A percentile compares a stretch with the other conserved stretches of the same genome.
Conservation (phyloP, 2,888 invertebrate genomes). For the Lithosia quadra region DNA sequence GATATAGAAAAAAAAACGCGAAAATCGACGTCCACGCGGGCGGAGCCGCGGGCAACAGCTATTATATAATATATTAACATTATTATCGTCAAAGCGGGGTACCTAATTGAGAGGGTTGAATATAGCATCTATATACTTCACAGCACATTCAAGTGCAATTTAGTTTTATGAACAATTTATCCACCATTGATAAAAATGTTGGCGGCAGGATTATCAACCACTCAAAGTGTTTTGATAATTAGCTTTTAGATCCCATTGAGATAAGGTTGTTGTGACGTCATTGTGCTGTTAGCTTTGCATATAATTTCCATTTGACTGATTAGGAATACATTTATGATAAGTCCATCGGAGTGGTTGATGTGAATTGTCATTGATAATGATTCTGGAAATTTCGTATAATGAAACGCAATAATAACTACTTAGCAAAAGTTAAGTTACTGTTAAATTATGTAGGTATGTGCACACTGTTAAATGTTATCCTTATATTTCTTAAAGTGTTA, state of each 20-base stretch:
- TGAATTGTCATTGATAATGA: background rate
- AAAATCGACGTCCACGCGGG: too few species aligned
- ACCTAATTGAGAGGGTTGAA: background rate
- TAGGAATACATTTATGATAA: slow-evolving; percentile 12
- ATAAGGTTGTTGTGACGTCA: slow-evolving; percentile 13
- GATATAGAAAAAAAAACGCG: too few species aligned
- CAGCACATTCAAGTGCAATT: slow-evolving; percentile 9
- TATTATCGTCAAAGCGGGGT: background rate
- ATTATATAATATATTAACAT: background rate
- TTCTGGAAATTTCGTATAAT: background rate
- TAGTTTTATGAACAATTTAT: slow-evolving; percentile 8
- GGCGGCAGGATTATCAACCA: slow-evolving; percentile 12
- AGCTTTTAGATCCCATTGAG: slow-evolving; percentile 17
- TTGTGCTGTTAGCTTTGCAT: slow-evolving; percentile 7
- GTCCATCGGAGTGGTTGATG: background rate
- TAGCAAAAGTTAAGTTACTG: too few species aligned
- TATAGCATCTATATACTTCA: slow-evolving; percentile 4
- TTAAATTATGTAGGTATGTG: too few species aligned
- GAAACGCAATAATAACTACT: background rate
- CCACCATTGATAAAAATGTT: slow-evolving; percentile 9
- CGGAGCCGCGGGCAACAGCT: too few species aligned
- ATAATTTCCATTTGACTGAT: slow-evolving; percentile 13
- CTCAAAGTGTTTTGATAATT: slow-evolving; percentile 13
- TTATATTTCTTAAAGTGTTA: too few species aligned
- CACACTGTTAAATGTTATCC: too few species aligned